These are phyloP conservation scores for Hoplodrina blanda DNA, from an alignment of 2,888 invertebrate genomes.

Conservation along the genomic window DNA sequence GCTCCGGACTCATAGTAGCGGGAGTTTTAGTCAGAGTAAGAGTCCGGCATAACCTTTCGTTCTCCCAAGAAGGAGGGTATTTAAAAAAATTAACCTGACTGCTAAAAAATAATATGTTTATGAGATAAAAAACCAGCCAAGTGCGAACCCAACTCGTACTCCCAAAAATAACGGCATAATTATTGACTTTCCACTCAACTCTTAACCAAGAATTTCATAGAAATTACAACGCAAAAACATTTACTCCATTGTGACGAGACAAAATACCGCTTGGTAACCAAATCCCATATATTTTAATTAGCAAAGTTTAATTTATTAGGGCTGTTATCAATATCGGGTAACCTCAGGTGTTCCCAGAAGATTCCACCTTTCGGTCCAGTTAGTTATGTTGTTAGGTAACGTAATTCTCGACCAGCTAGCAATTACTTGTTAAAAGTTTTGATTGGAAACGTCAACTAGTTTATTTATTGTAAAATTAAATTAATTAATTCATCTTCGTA, in stretches of 20 bases:
- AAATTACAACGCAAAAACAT: conserved; percentile 20
- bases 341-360: conserved; percentile 44
- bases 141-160: background rate
- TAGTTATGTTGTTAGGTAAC: background rate
- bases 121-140: no score
- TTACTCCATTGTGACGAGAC: conserved; percentile 9
- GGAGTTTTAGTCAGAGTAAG: no score
- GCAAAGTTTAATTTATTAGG: conserved; percentile 47
- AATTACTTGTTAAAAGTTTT: conserved; percentile 10
- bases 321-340: conserved; percentile 40
- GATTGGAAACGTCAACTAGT: conserved; percentile 3
- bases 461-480: conserved; percentile 11
- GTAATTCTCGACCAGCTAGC: conserved; percentile 3
- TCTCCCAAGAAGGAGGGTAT: no score
- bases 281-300: conserved; percentile 57
- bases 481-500: background rate
- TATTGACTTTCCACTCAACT: background rate
- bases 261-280: conserved; percentile 34
- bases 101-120: no score
- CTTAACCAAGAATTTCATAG: background rate
- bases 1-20: no score
- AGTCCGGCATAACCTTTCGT: no score
- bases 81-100: no score
- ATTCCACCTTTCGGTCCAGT: conserved; percentile 17
- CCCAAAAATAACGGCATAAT: background rate